Evolutionary conservation across 2,113 vertebrate genomes (phyloP), one percentile per base, ranked within the genome.

Genomic region (Theristicus caerulescens): DNA sequence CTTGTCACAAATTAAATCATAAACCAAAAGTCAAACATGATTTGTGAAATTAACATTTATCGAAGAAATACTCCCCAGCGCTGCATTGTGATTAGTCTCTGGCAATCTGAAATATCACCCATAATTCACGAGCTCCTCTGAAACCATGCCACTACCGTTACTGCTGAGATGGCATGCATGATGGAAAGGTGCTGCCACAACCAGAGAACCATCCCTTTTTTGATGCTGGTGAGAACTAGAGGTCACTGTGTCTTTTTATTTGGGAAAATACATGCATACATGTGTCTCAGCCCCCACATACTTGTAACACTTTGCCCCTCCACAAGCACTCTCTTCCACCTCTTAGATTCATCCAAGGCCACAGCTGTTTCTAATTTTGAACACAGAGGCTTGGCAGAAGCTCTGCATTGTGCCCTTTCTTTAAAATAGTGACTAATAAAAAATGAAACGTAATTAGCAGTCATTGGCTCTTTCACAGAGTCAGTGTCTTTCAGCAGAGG

Each of bases 1-100:
- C 97, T 97, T 96, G 98, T 98, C 98, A 98, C 85, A 94, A 97
- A 96, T 98, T 98, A 97, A 98, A 98, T 98, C 97, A 96, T 89
- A 97, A 97, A 94, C 86, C 96, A 95, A 95, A 93, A 97, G 96
- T 97, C 81, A 93, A 94, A 92, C 80, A 97, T 98, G 98, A 98
- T 98, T 98, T 98, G 98, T 96, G 98, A 98, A 97, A 82, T 97
- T 90, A 96, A 97, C 96, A 97, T 97, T 97, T 98, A 95, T 71
- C 6, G 57, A 89, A 78, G 94, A 98, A 97, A 98, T 90, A 72
- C 91, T 98, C 97, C 96, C 96, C 66, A 67, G 94, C 17, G n/a
- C 76, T 91, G 58, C 65, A 85, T 70, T 22, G 29, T 88, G 97
- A 94, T 91, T 97, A 93, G 74, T 96, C 97, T 96, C 69, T 66